Percentiles rank a stretch among this genome's conserved stretches.
Evolutionary conservation across 1,140 invertebrate genomes (phyloP).

Genomic region (Eumaeus atala): DNA sequence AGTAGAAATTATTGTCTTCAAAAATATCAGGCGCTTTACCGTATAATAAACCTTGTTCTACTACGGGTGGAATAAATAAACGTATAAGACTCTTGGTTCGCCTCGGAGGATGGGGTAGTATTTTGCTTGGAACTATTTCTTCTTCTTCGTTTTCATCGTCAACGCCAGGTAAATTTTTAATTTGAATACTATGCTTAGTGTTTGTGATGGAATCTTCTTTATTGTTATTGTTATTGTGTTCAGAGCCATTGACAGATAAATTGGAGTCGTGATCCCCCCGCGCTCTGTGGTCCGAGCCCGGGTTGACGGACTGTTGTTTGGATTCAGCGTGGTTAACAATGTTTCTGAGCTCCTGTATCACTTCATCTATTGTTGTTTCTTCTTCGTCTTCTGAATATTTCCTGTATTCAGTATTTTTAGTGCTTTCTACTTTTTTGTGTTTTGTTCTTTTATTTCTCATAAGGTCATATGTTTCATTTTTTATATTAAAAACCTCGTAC

Average conservation of each 20-base stretch:
- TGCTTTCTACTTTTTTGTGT: conserved; percentile 56
- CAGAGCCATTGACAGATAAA: conserved; percentile 48
- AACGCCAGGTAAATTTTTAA: conserved; percentile 51
- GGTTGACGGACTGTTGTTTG: conserved; percentile 76
- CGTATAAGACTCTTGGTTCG: conserved; percentile 76
- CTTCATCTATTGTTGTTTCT: conserved; percentile 90
- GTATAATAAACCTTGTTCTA: conserved; percentile 63
- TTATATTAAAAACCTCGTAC: conserved; percentile 77
- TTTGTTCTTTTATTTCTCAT: conserved; percentile 58
- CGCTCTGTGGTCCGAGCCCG: conserved; percentile 63
- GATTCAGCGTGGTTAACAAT: conserved; percentile 89
- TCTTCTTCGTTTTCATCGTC: conserved; percentile 63
- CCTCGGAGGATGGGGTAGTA: conserved; percentile 78
- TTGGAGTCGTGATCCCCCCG: conserved; percentile 57
- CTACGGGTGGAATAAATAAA: conserved; percentile 69
- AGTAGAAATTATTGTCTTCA: conserved; percentile 76
- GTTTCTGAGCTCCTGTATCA: conserved; percentile 88
- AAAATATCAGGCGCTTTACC: conserved; percentile 77
- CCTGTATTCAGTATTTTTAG: conserved; percentile 64
- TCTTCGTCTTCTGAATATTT: conserved; percentile 79
- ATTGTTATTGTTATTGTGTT: conserved; percentile 52
- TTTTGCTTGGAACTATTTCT: conserved; percentile 78
- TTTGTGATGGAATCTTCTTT: conserved; percentile 71
- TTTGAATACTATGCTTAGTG: conserved; percentile 69
- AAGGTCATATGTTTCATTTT: conserved; percentile 75